Evolutionary conservation across 2,888 invertebrate species (phyloP), one percentile per base, ranked within the genome.

Genomic region (Therioaphis trifolii): DNA sequence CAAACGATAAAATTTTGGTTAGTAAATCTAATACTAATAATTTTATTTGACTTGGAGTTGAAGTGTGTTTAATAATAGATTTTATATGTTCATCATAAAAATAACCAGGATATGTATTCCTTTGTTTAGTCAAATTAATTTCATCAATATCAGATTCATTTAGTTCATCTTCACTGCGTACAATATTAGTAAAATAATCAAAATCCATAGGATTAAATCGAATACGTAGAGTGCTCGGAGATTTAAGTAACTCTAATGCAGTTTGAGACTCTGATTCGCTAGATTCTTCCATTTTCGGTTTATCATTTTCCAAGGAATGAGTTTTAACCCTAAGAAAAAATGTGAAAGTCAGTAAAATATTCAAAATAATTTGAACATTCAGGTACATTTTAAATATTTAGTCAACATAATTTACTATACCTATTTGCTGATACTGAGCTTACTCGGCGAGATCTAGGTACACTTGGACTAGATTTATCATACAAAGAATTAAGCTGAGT

Each of bases 181-280:
- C 88, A 1, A 89, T 89, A 0, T 91, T 90, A 74, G 91, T 91
- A 87, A 92, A 92, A 87, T 92, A 92, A 84, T 91, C 91, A 87
- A 92, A 92, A 87, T 92, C 91, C 88, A 92, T 92, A 72, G 90
- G 90, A 49, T 91, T 91, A n/a, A 91, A 86, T 85, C 90, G 89
- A 84, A 92, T 90, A 87, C 91, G 91, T 72, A 92, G 88, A 9
- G 91, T 89, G 82, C 91, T 88, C 24, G 78, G 49, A 0, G 91
- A 91, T 27, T 91, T 90, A 27, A 91, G 89, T 85, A 91, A 90
- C 46, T 91, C 91, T 85, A 90, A 89, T 0, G 90, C 90, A 85
- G 89, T 90, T 2, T 87, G 90, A 0, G 90, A 89, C 49, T 89
- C 89, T 15, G 89, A 89, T 75, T 88, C 89, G 86, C 89, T 88